Evolutionary conservation across 2,797 vertebrate species (phyloP).

Genomic region (Pseudochirops cupreus): DNA sequence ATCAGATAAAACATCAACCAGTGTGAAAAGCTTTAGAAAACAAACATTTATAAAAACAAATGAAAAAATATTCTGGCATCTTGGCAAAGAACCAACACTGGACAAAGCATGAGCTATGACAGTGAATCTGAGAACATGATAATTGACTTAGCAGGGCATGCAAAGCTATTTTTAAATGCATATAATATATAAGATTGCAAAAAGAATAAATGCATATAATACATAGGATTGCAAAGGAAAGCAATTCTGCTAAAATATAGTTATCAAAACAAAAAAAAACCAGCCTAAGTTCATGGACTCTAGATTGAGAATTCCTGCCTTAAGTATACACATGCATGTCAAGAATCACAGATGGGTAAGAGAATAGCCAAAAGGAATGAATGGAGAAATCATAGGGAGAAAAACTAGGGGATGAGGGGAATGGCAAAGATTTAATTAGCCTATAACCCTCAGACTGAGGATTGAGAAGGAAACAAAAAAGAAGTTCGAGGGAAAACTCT

Average conservation of each 20-base stretch:
- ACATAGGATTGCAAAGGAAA: neutral
- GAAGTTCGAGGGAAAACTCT: neutral
- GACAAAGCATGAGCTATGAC: slow-evolving; percentile 63
- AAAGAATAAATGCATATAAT: neutral
- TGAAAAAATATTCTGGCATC: slow-evolving; percentile 64
- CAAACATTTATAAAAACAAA: slow-evolving; percentile 21
- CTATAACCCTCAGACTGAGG: neutral
- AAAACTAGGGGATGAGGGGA: neutral
- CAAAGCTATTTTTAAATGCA: slow-evolving; percentile 37
- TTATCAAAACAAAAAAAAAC: neutral
- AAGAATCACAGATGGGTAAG: neutral
- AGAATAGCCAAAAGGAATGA: neutral
- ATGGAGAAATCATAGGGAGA: neutral
- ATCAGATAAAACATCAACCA: slow-evolving; percentile 61
- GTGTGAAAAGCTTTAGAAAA: slow-evolving; percentile 64
- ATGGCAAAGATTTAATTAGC: neutral
- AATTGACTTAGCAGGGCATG: neutral
- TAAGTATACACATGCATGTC: neutral
- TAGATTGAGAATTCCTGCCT: neutral
- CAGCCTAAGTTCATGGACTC: neutral
- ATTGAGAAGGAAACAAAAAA: neutral
- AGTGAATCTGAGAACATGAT: slow-evolving; percentile 5
- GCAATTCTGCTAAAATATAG: neutral
- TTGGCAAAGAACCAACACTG: slow-evolving; percentile 63
- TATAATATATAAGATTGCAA: neutral